Evolutionary conservation across 2,888 invertebrate species (phyloP), one percentile per base, ranked within the genome.

Genomic region (Hirudinaria manillensis): DNA sequence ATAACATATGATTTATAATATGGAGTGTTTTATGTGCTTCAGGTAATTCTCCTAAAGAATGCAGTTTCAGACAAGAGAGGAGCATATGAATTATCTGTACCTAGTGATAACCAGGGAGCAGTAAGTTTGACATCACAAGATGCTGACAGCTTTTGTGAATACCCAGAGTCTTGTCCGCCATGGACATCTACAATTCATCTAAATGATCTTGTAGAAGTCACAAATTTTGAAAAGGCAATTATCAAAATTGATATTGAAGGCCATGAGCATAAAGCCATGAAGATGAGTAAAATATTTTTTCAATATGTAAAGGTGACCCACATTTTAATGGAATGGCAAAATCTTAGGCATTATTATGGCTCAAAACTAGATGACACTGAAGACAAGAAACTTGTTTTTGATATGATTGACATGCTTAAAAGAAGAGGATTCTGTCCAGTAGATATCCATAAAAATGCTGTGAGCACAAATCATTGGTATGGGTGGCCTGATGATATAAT

Each of bases 191-290:
- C 74, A 16, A 75, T 78, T n/a, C 1, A 65, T 51, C 70, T 78
- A 72, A 77, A 79, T 72, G 78, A 79, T 71, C 76, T 79, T 2
- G 34, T 77, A 7, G 76, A 78, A 21, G 76, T 78, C 29, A 72
- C 76, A n/a, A 76, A 68, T 27, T 79, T 79, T 73, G 70, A 74
- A 19, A 71, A 72, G 55, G 78, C 78, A 7, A 36, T 80, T 27
- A 76, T 80, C 27, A 80, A 80, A 66, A 76, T 80, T 16, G 80
- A 79, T 76, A 79, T 80, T 16, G 80, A 80, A 66, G 80, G 79
- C 7, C 76, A 77, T 70, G 80, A 80, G 61, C 78, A 77, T 65
- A 38, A 70, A n/a, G 80, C 79, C 2, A 76, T 80, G 55, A 53
- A 21, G 38, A 56, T 70, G 24, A 61, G 76, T 6, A 32, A n/a